phyloP scores from a whole-genome alignment of 2,113 vertebrate genomes.

The Daubentonia madagascariensis region DNA sequence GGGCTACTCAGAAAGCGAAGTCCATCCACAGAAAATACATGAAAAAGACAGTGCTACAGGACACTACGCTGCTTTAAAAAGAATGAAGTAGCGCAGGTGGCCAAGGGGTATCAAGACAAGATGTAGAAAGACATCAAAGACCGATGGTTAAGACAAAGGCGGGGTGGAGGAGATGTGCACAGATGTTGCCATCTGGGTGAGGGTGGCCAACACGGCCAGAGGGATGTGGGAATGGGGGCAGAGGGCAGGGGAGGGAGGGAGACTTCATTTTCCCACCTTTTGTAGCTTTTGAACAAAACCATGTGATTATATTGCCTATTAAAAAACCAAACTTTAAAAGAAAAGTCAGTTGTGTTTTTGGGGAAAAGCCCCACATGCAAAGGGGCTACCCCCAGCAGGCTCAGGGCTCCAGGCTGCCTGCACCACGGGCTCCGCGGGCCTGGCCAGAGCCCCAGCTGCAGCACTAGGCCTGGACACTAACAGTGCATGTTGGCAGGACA shows the following conservation, averaged over 20 bases:
- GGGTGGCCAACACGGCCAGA: background rate
- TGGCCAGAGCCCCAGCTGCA: background rate
- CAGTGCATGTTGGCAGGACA: background rate
- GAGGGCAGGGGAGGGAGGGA: background rate
- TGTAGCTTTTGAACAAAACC: background rate
- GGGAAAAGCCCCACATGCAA: background rate
- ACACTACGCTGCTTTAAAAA: fast-evolving
- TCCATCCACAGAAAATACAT: fast-evolving
- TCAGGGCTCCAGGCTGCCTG: background rate
- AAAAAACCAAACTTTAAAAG: background rate
- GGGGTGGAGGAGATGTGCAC: fast-evolving
- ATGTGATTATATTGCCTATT: background rate
- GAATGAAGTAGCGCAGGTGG: fast-evolving
- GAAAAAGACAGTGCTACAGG: fast-evolving
- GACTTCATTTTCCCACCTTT: background rate
- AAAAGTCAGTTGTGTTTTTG: background rate
- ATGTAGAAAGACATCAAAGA: background rate
- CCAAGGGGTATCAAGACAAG: background rate
- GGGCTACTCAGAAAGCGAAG: background rate
- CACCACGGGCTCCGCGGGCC: fast-evolving
- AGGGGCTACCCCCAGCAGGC: background rate
- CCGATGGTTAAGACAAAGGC: fast-evolving
- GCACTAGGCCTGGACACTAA: background rate
- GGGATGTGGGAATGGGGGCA: background rate
- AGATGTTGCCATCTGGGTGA: background rate